Base-by-base conservation (phyloP, 2,888 invertebrate genomes). In the Parascotia fuliginaria region DNA sequence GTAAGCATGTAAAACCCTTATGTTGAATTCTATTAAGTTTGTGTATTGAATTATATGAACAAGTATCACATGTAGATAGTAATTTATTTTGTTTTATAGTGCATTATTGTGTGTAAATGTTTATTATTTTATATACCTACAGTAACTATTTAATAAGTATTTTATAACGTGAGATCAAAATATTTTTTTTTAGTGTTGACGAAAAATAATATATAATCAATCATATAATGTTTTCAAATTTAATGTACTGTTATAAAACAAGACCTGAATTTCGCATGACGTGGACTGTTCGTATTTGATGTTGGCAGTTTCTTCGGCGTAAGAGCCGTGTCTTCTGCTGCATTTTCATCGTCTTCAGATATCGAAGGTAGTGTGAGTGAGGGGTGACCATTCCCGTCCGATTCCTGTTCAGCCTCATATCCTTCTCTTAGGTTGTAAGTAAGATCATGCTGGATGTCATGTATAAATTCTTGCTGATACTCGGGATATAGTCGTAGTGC, bases 381-480 rank as follows among this genome's bases (percentile, higher is more conserved):
- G 0, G 97, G 96, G 42, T 95, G 94, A 7, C 96, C 96, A 66
- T 96, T 96, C 50, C 94, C 94, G 52, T 96, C 96, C 0, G 95
- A 95, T 74, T 96, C 96, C 80, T 94, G 94, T 92, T 97, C 97
- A 9, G 96, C 96, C 78, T 97, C 97, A 78, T 97, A 98, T 3
- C 98, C 98, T 81, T 98, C 98, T 37, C 98, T 93, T 41, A 98
- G 93, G 85, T 98, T 98, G 87, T 97, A 98, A 0, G 98, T 98
- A 46, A 98, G 94, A 83, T 98, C 98, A 79, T 98, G 98, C 73
- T 97, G 97, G 68, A 98, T 98, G 81, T 98, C 98, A 70, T 97
- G 95, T 39, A 97, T 96, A 83, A 98, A 98, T 82, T 98, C 97
- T 76, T 97, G 97, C 74, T 98, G 98, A 82, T 98, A 98, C 82